Evolutionary conservation across 2,113 vertebrate genomes (phyloP).

Genomic region (Anoplopoma fimbria): DNA sequence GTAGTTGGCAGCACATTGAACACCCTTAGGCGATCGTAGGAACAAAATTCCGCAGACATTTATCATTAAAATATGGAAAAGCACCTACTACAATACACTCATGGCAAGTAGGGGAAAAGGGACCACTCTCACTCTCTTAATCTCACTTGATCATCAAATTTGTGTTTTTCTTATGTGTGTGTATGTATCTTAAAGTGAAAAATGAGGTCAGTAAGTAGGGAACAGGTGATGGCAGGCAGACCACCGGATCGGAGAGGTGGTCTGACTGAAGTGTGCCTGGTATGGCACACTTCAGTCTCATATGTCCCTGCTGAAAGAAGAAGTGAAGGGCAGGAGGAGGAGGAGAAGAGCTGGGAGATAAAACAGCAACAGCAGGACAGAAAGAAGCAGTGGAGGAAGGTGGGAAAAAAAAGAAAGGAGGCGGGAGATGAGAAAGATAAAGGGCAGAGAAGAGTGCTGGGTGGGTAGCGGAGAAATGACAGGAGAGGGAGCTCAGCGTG

Average conservation of each 20-base stretch:
- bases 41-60: background rate
- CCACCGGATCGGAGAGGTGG: background rate
- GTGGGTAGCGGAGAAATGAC: conserved; percentile 8
- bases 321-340: background rate
- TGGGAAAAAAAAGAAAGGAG: background rate
- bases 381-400: conserved; percentile 22
- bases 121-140: background rate
- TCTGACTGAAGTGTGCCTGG: too few species aligned
- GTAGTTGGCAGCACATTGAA: background rate
- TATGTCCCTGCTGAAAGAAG: conserved; percentile 19
- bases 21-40: background rate
- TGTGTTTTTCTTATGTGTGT: background rate
- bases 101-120: background rate
- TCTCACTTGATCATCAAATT: background rate
- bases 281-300: conserved; percentile 23
- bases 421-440: conserved; percentile 9
- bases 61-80: background rate
- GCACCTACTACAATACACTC: background rate
- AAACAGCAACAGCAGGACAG: conserved; percentile 25
- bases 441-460: conserved; percentile 9
- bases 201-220: conserved; percentile 33
- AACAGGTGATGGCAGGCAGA: conserved; percentile 50
- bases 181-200: conserved; percentile 9
- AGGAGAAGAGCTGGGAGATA: conserved; percentile 5
- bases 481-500: background rate